Conservation (phyloP, 2,888 invertebrate genomes). For the Ctena decussata region DNA sequence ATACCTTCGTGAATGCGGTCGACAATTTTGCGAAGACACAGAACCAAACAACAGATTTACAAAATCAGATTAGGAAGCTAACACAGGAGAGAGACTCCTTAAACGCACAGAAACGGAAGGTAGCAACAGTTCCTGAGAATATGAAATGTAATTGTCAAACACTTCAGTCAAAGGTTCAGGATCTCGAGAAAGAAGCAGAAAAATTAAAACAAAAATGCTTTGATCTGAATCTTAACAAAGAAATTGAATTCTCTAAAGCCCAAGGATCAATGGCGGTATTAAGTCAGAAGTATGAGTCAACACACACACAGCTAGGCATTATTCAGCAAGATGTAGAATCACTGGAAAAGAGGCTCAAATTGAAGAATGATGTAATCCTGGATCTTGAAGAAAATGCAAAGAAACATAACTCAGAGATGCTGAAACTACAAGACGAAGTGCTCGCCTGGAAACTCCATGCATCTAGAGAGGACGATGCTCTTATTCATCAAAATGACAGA, state of each 20-base stretch:
- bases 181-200: neutral
- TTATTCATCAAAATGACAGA: neutral
- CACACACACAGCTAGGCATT: neutral
- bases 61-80: neutral
- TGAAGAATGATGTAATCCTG: neutral
- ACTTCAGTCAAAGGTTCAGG: neutral
- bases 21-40: neutral
- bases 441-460: neutral
- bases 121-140: neutral
- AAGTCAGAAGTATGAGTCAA: neutral
- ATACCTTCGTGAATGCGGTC: neutral
- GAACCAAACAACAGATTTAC: neutral
- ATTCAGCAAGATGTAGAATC: neutral
- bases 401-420: neutral
- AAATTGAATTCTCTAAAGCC: neutral
- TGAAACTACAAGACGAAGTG: neutral
- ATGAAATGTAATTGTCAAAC: neutral
- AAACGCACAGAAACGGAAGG: neutral
- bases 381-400: neutral
- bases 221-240: neutral
- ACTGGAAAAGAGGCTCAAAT: neutral
- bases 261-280: neutral
- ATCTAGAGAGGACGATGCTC: neutral
- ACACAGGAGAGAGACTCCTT: neutral
- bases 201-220: neutral